Evolutionary conservation across 2,888 invertebrate genomes (phyloP).

Genomic region (Phorcus lineatus): DNA sequence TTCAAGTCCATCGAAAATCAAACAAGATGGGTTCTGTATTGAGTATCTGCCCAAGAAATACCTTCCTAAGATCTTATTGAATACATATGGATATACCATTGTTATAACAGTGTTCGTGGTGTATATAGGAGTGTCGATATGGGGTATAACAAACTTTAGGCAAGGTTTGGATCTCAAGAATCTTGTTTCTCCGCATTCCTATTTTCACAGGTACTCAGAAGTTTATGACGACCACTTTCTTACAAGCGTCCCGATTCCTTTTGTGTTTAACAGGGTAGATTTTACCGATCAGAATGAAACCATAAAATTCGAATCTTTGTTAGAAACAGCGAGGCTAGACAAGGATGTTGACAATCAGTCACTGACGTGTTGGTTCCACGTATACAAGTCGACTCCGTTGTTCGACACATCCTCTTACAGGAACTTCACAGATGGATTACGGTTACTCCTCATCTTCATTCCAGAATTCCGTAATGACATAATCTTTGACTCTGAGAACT

Average conservation of each 20-base stretch:
- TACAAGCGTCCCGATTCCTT: slow-evolving; percentile 42
- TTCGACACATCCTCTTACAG: slow-evolving; percentile 2
- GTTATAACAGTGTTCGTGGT: background rate
- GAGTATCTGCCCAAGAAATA: background rate
- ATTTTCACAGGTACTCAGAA: background rate
- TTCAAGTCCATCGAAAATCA: background rate
- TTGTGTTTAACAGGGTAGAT: slow-evolving; percentile 39
- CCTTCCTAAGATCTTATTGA: background rate
- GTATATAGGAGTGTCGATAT: background rate
- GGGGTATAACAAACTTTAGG: background rate
- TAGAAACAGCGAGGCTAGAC: background rate
- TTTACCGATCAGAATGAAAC: slow-evolving; percentile 31
- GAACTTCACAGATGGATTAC: slow-evolving; percentile 25
- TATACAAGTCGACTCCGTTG: background rate
- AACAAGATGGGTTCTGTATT: background rate
- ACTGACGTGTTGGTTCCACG: slow-evolving; percentile 16
- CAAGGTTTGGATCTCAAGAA: background rate
- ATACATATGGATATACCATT: background rate
- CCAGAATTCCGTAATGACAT: slow-evolving; percentile 48
- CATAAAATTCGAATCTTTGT: background rate
- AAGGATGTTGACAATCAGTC: background rate
- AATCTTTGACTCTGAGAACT: slow-evolving; percentile 35
- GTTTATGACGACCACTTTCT: slow-evolving; percentile 42
- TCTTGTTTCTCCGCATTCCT: background rate
- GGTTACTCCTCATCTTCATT: slow-evolving; percentile 23